A percentile compares a stretch with the other conserved stretches of the same genome.
These are phyloP conservation scores for Thymelicus lineola DNA, from an alignment of 2,888 invertebrate genomes.

Conservation along the genomic window DNA sequence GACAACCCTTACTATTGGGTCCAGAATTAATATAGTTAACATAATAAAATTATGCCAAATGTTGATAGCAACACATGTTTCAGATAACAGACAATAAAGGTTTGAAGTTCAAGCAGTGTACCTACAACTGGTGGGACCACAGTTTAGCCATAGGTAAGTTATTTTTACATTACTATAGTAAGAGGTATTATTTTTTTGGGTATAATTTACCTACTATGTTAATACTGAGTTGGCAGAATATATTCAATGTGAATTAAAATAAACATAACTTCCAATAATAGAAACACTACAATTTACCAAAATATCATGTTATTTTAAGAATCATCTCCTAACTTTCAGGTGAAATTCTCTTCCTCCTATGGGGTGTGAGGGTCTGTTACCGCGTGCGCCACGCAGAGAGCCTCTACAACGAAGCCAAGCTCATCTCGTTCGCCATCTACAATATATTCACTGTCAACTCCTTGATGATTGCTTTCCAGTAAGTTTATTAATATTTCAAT, in stretches of 20 bases:
- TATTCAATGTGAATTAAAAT: too few relatives aligned
- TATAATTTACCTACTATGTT: too few relatives aligned
- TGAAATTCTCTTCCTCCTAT: constrained; percentile 91
- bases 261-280: background rate
- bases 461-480: constrained; percentile 97
- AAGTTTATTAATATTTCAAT: constrained; percentile 79
- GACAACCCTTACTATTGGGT: too few relatives aligned
- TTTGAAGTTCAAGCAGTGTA: constrained; percentile 94
- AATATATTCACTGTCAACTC: constrained; percentile 97
- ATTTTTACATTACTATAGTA: too few relatives aligned
- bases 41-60: background rate
- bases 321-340: constrained; percentile 77
- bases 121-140: constrained; percentile 98
- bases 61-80: constrained; percentile 45
- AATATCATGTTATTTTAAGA: background rate
- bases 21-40: too few relatives aligned
- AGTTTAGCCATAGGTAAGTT: constrained; percentile 92
- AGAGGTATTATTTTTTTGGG: too few relatives aligned
- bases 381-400: constrained; percentile 96
- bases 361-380: constrained; percentile 94
- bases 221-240: too few relatives aligned
- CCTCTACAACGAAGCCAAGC: constrained; percentile 95
- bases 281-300: too few relatives aligned
- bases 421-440: constrained; percentile 97
- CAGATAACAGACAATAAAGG: constrained; percentile 90